Evolutionary conservation across 2,888 invertebrate genomes (phyloP).

Genomic region (Smittia sp.): DNA sequence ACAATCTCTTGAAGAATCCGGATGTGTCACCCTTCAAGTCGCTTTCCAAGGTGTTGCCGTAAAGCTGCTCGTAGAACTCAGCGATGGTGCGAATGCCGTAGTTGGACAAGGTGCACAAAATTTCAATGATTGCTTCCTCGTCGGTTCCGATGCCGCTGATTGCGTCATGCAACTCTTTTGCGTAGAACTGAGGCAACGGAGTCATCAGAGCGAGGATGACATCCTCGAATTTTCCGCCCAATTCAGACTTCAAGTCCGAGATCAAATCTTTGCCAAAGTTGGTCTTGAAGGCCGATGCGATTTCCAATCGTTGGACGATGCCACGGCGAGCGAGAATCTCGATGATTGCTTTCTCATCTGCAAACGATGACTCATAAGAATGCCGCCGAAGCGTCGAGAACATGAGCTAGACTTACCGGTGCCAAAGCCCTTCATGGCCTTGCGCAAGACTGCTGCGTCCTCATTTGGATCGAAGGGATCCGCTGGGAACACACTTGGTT

Average conservation of each 20-base stretch:
- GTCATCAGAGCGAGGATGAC: conserved; percentile 89
- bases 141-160: conserved; percentile 84
- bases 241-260: conserved; percentile 82
- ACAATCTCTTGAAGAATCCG: conserved; percentile 78
- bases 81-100: conserved; percentile 83
- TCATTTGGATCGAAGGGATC: conserved; percentile 81
- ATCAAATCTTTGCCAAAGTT: conserved; percentile 85
- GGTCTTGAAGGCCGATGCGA: conserved; percentile 87
- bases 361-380: conserved; percentile 48
- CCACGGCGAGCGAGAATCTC: conserved; percentile 84
- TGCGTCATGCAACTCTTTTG: conserved; percentile 84
- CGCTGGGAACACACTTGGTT: conserved; percentile 83
- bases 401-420: conserved; percentile 59
- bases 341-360: conserved; percentile 88
- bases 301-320: conserved; percentile 86
- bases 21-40: conserved; percentile 91
- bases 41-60: conserved; percentile 74
- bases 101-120: conserved; percentile 87
- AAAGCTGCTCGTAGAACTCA: conserved; percentile 81
- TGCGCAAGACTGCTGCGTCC: conserved; percentile 79
- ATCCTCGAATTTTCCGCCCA: conserved; percentile 86
- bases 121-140: conserved; percentile 88
- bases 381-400: no score
- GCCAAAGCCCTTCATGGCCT: conserved; percentile 91
- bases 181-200: conserved; percentile 84